These are phyloP conservation scores for Galerucella pusilla DNA, from an alignment of 2,888 invertebrate species.

Conservation along the genomic window DNA sequence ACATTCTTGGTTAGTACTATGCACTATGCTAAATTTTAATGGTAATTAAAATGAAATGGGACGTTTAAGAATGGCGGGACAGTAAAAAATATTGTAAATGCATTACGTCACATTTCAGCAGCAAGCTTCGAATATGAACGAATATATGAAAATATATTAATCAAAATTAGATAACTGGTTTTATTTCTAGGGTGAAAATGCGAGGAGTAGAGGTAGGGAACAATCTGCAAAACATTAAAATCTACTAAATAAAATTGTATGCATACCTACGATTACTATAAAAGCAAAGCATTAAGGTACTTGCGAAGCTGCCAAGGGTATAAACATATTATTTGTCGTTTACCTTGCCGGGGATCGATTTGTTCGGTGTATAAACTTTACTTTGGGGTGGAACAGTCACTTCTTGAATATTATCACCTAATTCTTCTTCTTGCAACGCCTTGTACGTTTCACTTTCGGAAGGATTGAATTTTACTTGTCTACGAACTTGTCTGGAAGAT, in stretches of 20 bases:
- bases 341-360: constrained; percentile 60
- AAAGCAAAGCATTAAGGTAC: constrained; percentile 43
- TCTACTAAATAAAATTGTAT: not conserved
- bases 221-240: too few relatives aligned
- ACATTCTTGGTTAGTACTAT: too few relatives aligned
- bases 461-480: constrained; percentile 84
- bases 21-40: too few relatives aligned
- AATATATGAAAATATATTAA: too few relatives aligned
- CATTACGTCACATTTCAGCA: too few relatives aligned
- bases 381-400: constrained; percentile 77
- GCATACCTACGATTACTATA: constrained; percentile 6
- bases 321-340: constrained; percentile 39
- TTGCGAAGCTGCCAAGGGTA: constrained; percentile 42
- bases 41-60: too few relatives aligned
- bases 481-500: constrained; percentile 66
- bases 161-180: too few relatives aligned
- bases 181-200: too few relatives aligned
- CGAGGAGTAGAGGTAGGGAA: too few relatives aligned
- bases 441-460: constrained; percentile 89
- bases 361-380: constrained; percentile 80
- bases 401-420: constrained; percentile 75
- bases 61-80: too few relatives aligned
- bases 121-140: too few relatives aligned
- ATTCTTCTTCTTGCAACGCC: constrained; percentile 81
- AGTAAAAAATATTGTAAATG: too few relatives aligned